A percentile compares a stretch with the other conserved stretches of the same genome.
These are phyloP conservation scores for Dendrocincla tyrannina DNA, from an alignment of 2,797 vertebrate species.

Conservation along the genomic window DNA sequence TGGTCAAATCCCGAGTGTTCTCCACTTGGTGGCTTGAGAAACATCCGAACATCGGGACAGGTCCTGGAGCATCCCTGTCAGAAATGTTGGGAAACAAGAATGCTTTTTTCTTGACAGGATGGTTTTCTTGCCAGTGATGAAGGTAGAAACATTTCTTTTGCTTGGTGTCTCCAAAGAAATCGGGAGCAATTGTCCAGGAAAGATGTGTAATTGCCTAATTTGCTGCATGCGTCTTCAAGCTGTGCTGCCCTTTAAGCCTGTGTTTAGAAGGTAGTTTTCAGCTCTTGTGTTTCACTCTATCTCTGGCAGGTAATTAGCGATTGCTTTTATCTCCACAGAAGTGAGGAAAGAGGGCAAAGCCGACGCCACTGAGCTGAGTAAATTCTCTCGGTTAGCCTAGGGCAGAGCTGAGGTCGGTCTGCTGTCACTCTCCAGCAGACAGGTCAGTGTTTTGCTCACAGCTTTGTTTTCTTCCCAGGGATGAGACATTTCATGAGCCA, in stretches of 20 bases:
- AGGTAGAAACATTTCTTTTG: background rate
- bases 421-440: rapidly evolving
- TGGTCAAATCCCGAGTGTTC: rapidly evolving
- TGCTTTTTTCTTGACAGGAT: background rate
- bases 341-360: background rate
- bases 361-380: background rate
- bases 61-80: background rate
- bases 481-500: background rate
- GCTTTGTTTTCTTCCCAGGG: background rate
- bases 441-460: background rate
- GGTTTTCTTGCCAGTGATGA: background rate
- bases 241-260: background rate
- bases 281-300: background rate
- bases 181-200: background rate
- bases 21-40: background rate
- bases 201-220: slow-evolving; percentile 3
- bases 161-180: background rate
- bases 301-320: background rate
- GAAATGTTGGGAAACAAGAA: background rate
- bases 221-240: background rate
- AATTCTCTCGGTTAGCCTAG: background rate
- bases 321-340: background rate
- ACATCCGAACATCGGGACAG: background rate
- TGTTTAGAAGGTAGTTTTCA: slow-evolving; percentile 5
- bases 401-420: background rate